These are phyloP conservation scores for Geopemphigus sp. DNA, from an alignment of 1,140 invertebrate genomes.

Conservation along the genomic window DNA sequence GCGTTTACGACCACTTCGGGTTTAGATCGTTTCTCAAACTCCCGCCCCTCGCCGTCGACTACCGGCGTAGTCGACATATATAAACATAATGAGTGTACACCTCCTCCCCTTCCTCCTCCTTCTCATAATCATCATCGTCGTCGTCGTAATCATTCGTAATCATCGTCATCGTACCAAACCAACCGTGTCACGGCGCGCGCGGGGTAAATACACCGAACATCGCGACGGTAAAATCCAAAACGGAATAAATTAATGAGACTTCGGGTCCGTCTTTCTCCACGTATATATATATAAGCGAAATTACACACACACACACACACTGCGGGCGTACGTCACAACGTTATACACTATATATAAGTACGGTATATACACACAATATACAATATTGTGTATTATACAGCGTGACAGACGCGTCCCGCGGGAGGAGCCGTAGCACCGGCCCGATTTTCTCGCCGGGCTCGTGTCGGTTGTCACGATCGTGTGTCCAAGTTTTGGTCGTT, in stretches of 20 bases:
- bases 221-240: background rate
- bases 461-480: slow-evolving; percentile 45
- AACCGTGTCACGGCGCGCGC: background rate
- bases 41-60: no score
- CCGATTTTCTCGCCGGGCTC: slow-evolving; percentile 37
- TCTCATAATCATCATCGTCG: background rate
- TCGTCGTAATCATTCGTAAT: background rate
- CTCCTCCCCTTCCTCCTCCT: no score
- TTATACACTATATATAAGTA: no score
- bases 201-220: background rate
- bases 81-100: no score
- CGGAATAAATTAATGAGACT: slow-evolving; percentile 1
- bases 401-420: background rate
- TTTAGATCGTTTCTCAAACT: no score
- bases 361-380: background rate
- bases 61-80: no score
- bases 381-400: no score
- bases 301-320: no score
- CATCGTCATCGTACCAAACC: background rate
- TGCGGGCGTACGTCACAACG: no score
- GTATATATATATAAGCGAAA: background rate
- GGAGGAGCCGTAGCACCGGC: background rate
- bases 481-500: slow-evolving; percentile 46
- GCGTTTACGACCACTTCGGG: no score
- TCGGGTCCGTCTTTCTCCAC: background rate